These are phyloP conservation scores for Galagoides demidoff DNA, from an alignment of 2,797 vertebrate species.

Conservation along the genomic window DNA sequence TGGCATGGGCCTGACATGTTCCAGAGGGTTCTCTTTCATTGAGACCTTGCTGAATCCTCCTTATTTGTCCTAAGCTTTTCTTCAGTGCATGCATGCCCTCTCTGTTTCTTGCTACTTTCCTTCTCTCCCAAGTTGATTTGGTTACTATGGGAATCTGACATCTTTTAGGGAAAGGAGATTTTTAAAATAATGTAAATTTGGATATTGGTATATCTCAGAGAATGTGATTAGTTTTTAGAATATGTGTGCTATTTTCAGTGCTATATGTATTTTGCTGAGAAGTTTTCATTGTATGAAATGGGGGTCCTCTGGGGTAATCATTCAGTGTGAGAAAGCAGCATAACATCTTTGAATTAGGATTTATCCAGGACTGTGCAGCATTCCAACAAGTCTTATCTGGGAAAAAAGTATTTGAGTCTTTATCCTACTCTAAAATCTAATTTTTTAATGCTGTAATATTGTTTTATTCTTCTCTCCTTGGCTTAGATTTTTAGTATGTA, in stretches of 20 bases:
- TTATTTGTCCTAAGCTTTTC: neutral
- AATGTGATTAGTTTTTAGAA: neutral
- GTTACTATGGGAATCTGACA: neutral
- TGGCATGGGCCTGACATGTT: neutral
- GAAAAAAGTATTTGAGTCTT: neutral
- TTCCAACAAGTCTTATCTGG: neutral
- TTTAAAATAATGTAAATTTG: neutral
- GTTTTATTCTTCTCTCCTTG: neutral
- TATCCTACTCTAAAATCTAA: neutral
- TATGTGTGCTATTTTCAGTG: rapidly evolving
- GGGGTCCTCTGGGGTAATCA: neutral
- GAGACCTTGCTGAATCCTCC: neutral
- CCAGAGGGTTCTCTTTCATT: neutral
- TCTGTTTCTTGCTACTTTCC: neutral
- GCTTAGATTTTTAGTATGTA: neutral
- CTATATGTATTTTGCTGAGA: neutral
- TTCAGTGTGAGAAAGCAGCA: neutral
- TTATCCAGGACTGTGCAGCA: neutral
- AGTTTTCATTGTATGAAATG: constrained; percentile 28
- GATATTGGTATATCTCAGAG: rapidly evolving
- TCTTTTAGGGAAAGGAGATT: neutral
- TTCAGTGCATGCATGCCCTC: neutral
- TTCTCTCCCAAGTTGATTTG: neutral
- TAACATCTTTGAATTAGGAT: neutral
- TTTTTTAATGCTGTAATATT: neutral